Percentiles rank a stretch among this genome's conserved stretches.
Conservation (phyloP, 2,888 invertebrate genomes). For the Pristionchus exspectatus region DNA sequence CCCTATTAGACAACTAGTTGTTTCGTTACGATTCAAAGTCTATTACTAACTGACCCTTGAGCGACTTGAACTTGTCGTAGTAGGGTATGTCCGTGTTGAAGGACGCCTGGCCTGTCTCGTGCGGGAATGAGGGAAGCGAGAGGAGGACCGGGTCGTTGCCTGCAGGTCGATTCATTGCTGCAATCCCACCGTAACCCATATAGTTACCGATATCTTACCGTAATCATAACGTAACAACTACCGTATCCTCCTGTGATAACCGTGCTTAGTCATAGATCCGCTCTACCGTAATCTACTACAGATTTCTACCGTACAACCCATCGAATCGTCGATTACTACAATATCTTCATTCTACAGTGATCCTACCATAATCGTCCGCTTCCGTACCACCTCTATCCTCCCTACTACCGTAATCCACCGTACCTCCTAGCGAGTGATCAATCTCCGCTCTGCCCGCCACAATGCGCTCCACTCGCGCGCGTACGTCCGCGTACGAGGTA, state of each 20-base stretch:
- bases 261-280: too few relatives aligned
- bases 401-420: neutral
- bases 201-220: too few relatives aligned
- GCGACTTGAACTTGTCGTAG: conserved; percentile 62
- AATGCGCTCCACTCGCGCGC: conserved; percentile 56
- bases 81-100: conserved; percentile 77
- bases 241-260: too few relatives aligned
- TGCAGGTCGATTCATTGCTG: conserved; percentile 2
- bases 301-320: too few relatives aligned
- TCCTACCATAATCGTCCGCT: neutral
- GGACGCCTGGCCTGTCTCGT: conserved; percentile 58
- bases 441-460: conserved; percentile 60
- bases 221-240: too few relatives aligned
- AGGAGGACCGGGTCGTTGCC: conserved; percentile 56
- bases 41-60: conserved; percentile 63
- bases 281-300: too few relatives aligned
- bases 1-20: too few relatives aligned
- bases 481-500: conserved; percentile 64
- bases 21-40: too few relatives aligned
- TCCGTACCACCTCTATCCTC: neutral
- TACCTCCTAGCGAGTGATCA: conserved; percentile 51
- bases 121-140: conserved; percentile 59
- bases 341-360: neutral
- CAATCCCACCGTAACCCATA: neutral
- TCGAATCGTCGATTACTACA: too few relatives aligned